phyloP scores from a whole-genome alignment of 2,888 invertebrate genomes.

The Amiota minor region DNA sequence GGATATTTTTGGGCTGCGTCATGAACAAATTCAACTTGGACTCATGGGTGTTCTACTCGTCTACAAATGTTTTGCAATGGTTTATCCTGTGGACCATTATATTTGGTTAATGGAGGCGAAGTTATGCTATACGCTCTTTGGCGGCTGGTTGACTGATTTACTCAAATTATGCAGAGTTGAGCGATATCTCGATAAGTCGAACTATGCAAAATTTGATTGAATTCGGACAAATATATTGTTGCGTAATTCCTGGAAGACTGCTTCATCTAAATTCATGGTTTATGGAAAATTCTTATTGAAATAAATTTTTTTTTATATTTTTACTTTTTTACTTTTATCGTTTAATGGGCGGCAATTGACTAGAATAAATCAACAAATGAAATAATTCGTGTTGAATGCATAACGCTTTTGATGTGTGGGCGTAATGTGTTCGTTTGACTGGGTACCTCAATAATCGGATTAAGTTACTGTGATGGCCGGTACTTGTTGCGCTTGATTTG shows the following conservation, averaged over 20 bases:
- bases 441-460: constrained; percentile 44
- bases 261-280: too few relatives aligned
- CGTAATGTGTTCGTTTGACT: too few relatives aligned
- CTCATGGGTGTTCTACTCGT: constrained; percentile 40
- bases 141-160: constrained; percentile 51
- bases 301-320: too few relatives aligned
- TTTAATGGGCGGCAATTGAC: too few relatives aligned
- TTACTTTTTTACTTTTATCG: too few relatives aligned
- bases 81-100: constrained; percentile 46
- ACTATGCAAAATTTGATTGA: constrained; percentile 47
- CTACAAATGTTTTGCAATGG: constrained; percentile 45
- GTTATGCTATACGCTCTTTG: constrained; percentile 51
- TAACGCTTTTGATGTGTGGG: too few relatives aligned
- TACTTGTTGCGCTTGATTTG: constrained; percentile 54
- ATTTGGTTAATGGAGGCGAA: constrained; percentile 51
- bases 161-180: constrained; percentile 41
- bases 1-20: constrained; percentile 35
- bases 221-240: constrained; percentile 23
- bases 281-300: too few relatives aligned
- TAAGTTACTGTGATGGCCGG: constrained; percentile 39
- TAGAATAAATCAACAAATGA: too few relatives aligned
- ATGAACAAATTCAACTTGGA: constrained; percentile 41
- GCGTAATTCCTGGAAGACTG: neutral
- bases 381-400: too few relatives aligned
- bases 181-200: neutral